Percentiles rank a stretch among this genome's conserved stretches.
Conservation (phyloP, 2,888 invertebrate species). For the Drosophila gaucha region DNA sequence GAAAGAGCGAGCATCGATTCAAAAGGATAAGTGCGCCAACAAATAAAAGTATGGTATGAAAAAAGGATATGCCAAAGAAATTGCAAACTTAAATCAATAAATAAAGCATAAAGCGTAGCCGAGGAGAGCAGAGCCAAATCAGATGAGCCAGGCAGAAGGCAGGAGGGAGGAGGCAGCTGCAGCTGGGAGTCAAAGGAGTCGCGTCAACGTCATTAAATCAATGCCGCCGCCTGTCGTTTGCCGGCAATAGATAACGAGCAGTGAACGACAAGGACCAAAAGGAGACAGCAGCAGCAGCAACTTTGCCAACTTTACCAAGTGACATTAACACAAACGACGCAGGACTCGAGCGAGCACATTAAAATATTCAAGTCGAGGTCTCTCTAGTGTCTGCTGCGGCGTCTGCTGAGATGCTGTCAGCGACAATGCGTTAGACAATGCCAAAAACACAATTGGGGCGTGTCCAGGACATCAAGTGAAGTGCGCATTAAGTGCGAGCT, state of each 20-base stretch:
- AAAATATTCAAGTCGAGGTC: slow-evolving; percentile 61
- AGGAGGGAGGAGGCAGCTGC: not conserved
- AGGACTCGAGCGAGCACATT: slow-evolving; percentile 52
- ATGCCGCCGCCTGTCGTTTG: slow-evolving; percentile 74
- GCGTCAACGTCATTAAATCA: slow-evolving; percentile 83
- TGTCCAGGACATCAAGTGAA: slow-evolving; percentile 61
- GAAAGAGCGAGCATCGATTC: slow-evolving; percentile 29
- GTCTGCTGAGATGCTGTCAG: slow-evolving; percentile 67
- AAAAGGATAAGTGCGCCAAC: slow-evolving; percentile 64
- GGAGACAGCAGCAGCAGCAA: slow-evolving; percentile 9
- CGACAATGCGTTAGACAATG: slow-evolving; percentile 76
- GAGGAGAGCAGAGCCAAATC: slow-evolving; percentile 7
- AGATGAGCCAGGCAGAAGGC: not conserved
- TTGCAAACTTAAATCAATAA: slow-evolving; percentile 82
- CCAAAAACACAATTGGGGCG: slow-evolving; percentile 80
- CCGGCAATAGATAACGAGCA: slow-evolving; percentile 77
- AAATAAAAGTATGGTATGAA: slow-evolving; percentile 35
- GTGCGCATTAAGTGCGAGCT: slow-evolving; percentile 32
- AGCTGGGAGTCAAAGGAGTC: slow-evolving; percentile 55
- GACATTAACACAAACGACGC: slow-evolving; percentile 74
- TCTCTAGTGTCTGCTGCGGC: slow-evolving; percentile 44
- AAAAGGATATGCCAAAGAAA: slow-evolving; percentile 61
- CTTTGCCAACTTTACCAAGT: slow-evolving; percentile 74
- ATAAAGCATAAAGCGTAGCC: slow-evolving; percentile 74
- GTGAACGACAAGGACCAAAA: slow-evolving; percentile 36